phyloP scores from a whole-genome alignment of 2,113 vertebrate genomes.

The Podarcis raffonei region DNA sequence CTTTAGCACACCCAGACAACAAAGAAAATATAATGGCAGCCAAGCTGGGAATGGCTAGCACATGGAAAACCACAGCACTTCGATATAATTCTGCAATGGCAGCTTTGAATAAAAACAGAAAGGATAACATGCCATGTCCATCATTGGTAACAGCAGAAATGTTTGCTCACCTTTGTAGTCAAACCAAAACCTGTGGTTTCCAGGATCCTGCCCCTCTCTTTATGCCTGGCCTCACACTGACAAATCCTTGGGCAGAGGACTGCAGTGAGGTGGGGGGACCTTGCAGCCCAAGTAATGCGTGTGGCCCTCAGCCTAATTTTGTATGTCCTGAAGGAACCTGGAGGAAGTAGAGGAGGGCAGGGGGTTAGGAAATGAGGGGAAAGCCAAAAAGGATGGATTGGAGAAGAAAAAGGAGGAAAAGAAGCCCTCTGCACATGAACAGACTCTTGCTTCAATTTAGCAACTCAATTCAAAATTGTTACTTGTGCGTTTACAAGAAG shows the following conservation, averaged over 20 bases:
- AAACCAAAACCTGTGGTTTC: not conserved
- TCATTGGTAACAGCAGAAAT: not conserved
- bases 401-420: not conserved
- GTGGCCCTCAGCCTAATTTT: not conserved
- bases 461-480: not conserved
- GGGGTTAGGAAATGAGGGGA: not conserved
- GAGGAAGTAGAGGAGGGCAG: not conserved
- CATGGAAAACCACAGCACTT: not conserved
- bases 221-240: not conserved
- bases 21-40: not conserved
- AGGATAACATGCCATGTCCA: not conserved
- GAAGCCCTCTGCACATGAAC: not conserved
- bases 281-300: not conserved
- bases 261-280: not conserved
- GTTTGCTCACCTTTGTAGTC: not conserved
- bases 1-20: not conserved
- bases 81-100: not conserved
- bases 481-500: not conserved
- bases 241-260: not conserved
- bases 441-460: not conserved
- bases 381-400: not conserved
- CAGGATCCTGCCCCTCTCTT: not conserved
- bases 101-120: not conserved
- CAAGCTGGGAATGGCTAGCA: not conserved
- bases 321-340: not conserved